A percentile compares a stretch with the other conserved stretches of the same genome.
Conservation (phyloP, 2,797 vertebrate species). For the Schizopygopsis pylzovi region DNA sequence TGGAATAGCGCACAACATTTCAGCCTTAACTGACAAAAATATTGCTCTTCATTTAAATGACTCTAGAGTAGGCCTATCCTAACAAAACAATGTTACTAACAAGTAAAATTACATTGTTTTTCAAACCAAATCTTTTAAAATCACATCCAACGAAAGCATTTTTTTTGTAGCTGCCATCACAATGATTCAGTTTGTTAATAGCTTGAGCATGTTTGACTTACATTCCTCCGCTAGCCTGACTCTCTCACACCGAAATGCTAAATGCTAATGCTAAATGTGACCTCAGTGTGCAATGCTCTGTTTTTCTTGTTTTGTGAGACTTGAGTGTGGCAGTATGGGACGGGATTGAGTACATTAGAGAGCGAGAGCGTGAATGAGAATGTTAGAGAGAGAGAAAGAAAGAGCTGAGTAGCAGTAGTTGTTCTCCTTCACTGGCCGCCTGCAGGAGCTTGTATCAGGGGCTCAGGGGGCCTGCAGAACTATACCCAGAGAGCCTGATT, state of each 20-base stretch:
- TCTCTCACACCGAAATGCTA: slow-evolving; percentile 9
- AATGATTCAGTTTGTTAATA: neutral
- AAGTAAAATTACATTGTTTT: neutral
- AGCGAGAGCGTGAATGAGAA: slow-evolving; percentile 24
- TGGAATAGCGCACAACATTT: neutral
- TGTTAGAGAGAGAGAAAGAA: slow-evolving; percentile 53
- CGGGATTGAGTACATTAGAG: slow-evolving; percentile 39
- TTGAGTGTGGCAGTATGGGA: slow-evolving; percentile 31
- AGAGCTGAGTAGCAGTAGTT: slow-evolving; percentile 44
- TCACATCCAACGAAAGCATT: neutral
- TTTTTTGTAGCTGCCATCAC: neutral
- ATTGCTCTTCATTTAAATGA: neutral
- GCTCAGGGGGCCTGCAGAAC: slow-evolving; percentile 66
- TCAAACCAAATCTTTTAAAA: neutral
- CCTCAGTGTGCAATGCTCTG: neutral
- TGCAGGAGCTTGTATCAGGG: slow-evolving; percentile 54
- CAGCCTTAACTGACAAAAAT: neutral
- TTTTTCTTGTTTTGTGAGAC: slow-evolving; percentile 51
- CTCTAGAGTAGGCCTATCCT: neutral
- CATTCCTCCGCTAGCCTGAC: neutral
- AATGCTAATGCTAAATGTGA: neutral
- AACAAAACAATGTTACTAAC: neutral
- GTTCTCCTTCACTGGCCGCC: slow-evolving; percentile 51
- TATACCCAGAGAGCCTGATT: slow-evolving; percentile 74
- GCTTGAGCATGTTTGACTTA: neutral